phyloP scores from a whole-genome alignment of 2,113 vertebrate genomes.

The human region DNA sequence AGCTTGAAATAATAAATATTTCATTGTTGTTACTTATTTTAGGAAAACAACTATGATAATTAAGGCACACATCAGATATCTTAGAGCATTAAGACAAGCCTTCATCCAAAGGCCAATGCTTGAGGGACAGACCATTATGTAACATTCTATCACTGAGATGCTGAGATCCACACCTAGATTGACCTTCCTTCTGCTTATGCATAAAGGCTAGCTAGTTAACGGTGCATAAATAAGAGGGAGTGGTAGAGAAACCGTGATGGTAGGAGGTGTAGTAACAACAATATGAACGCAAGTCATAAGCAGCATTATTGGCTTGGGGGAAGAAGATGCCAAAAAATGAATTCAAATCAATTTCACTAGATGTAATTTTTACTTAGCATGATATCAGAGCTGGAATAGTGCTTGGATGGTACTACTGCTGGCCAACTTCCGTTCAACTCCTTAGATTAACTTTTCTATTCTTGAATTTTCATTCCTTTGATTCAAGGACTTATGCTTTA shows the following conservation, averaged over 20 bases:
- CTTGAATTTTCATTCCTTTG: not conserved
- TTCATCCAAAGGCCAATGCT: not conserved
- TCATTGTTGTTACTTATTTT: not conserved
- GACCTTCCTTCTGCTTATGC: not conserved
- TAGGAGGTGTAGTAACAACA: not conserved
- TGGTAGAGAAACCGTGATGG: not conserved
- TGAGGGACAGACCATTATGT: not conserved
- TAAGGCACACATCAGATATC: not conserved
- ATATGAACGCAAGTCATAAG: not conserved
- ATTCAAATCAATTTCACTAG: not conserved
- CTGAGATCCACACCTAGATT: too few species aligned
- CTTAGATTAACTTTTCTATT: not conserved
- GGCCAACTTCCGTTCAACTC: not conserved
- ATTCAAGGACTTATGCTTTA: not conserved
- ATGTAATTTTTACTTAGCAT: not conserved
- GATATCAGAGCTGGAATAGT: not conserved
- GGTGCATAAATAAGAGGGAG: not conserved
- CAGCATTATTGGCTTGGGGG: not conserved
- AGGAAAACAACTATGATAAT: not conserved
- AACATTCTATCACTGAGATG: not conserved
- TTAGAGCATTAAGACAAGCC: not conserved
- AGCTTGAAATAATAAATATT: not conserved
- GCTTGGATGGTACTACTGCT: not conserved
- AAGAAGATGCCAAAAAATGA: not conserved
- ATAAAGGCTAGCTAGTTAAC: rapidly evolving